Conservation (phyloP, 2,797 vertebrate genomes). For the Tenualosa ilisha region DNA sequence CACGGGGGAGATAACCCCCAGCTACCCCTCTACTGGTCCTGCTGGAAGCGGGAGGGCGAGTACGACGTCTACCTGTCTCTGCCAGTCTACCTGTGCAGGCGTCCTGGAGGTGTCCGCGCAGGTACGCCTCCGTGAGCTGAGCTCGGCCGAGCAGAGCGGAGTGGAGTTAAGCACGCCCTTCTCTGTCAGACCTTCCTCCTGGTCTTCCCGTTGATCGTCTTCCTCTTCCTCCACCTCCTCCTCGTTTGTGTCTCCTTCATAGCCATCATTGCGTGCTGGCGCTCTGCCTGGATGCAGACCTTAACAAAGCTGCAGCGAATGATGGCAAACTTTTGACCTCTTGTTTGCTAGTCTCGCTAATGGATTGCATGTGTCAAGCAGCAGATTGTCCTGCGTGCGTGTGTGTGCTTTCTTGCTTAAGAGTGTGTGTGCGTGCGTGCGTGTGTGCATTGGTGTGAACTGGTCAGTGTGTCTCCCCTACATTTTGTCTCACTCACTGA, state of each 20-base stretch:
- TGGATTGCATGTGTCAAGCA: background rate
- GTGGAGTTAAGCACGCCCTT: constrained; percentile 3
- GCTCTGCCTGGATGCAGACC: constrained; percentile 11
- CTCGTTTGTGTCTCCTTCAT: background rate
- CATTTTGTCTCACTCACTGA: background rate
- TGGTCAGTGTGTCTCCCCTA: background rate
- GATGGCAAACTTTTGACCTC: background rate
- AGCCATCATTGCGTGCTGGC: constrained; percentile 27
- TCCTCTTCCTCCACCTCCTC: constrained; percentile 1
- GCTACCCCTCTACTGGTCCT: constrained; percentile 84
- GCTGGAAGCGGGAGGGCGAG: constrained; percentile 83
- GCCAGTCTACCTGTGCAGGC: constrained; percentile 82
- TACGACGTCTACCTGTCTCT: constrained; percentile 85
- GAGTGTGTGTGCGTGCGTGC: background rate
- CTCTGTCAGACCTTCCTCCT: constrained; percentile 29
- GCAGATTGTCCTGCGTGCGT: background rate
- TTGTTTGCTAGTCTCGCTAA: background rate
- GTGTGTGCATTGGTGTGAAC: constrained; percentile 25
- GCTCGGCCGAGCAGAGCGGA: constrained; percentile 30
- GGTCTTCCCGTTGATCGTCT: background rate
- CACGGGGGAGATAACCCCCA: constrained; percentile 77
- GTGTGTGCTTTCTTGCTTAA: background rate
- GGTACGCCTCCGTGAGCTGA: constrained; percentile 68
- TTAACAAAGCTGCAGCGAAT: background rate
- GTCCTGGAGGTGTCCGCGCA: constrained; percentile 80